Base-by-base conservation (phyloP, 2,888 invertebrate genomes). In the Eupeodes luniger region DNA sequence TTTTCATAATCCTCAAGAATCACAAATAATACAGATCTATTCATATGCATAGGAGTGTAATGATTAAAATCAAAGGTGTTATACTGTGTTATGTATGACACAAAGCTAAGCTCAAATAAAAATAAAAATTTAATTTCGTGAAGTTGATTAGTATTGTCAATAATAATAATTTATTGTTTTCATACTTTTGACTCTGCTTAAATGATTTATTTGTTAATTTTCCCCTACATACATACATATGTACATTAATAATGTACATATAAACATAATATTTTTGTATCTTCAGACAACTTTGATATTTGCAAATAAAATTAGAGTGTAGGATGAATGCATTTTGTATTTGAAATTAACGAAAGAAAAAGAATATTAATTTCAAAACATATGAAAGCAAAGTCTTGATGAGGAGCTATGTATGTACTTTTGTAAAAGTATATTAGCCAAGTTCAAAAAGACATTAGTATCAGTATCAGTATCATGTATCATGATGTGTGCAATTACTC, bases 401-500 rank as follows among this genome's bases (percentile, higher is more conserved):
- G 14, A 66, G 27, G 11, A 40, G 40, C 40, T 40, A 40, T 5
- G 44, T 59, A 19, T 27, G 27, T 27, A 27, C 27, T n/a, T 19
- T 19, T 19, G 19, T 19, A 27, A 27, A 27, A 27, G 27, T 57
- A 34, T 14, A 14, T 34, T 59, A 64, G 10, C 19, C 10, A 49
- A 36, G 34, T 47, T 2, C 14, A 49, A 66, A 66, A 14, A 12
- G 2, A n/a, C 40, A 40, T 40, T 1, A 40, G 40, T 9, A 40
- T 40, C 40, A 40, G 40, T 40, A 40, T 40, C 40, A 40, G 40
- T 40, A 40, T 40, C 40, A 40, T 40, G 40, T 40, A 40, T 40
- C 40, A 40, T 40, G 40, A 40, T 62, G 62, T 66, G 66, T 66
- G 27, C 66, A 66, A 66, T 66, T 66, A 66, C 27, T 66, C 27